A percentile compares a stretch with the other conserved stretches of the same genome.
phyloP scores from a whole-genome alignment of 2,113 vertebrate species.

The Monopterus albus region DNA sequence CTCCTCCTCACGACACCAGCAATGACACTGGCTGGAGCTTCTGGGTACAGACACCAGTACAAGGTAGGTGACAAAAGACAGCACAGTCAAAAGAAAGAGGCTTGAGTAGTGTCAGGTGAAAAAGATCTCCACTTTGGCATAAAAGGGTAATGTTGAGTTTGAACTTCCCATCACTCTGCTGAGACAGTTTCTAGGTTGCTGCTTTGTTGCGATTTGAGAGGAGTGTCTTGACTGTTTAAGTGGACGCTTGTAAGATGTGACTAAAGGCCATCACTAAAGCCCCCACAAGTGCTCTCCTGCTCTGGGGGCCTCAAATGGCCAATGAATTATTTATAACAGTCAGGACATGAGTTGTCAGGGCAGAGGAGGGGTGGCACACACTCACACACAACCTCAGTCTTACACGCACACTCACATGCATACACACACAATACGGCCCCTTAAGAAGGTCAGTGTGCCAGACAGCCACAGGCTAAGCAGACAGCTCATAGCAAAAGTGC shows the following conservation, averaged over 20 bases:
- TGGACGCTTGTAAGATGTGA: slow-evolving; percentile 66
- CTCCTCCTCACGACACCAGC: slow-evolving; percentile 23
- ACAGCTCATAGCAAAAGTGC: slow-evolving; percentile 63
- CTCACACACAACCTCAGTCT: slow-evolving; percentile 22
- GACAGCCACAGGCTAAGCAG: slow-evolving; percentile 69
- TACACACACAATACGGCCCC: slow-evolving; percentile 40
- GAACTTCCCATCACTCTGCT: slow-evolving; percentile 54
- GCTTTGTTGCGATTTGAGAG: slow-evolving; percentile 60
- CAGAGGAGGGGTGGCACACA: slow-evolving; percentile 59
- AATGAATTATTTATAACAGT: slow-evolving; percentile 81
- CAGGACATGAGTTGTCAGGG: slow-evolving; percentile 71
- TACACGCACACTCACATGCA: neutral
- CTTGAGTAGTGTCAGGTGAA: neutral
- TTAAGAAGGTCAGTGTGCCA: slow-evolving; percentile 72
- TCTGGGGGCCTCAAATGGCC: slow-evolving; percentile 77
- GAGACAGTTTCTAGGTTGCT: slow-evolving; percentile 66
- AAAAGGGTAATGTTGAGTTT: slow-evolving; percentile 60
- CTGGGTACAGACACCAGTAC: neutral
- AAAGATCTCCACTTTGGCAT: slow-evolving; percentile 33
- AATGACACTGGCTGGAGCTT: neutral
- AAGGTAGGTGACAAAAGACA: neutral
- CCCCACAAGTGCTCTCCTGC: slow-evolving; percentile 72
- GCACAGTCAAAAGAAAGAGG: slow-evolving; percentile 2
- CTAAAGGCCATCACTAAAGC: slow-evolving; percentile 71
- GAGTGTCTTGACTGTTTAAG: slow-evolving; percentile 62